phyloP scores from a whole-genome alignment of 1,140 invertebrate species.

The Musca domestica region DNA sequence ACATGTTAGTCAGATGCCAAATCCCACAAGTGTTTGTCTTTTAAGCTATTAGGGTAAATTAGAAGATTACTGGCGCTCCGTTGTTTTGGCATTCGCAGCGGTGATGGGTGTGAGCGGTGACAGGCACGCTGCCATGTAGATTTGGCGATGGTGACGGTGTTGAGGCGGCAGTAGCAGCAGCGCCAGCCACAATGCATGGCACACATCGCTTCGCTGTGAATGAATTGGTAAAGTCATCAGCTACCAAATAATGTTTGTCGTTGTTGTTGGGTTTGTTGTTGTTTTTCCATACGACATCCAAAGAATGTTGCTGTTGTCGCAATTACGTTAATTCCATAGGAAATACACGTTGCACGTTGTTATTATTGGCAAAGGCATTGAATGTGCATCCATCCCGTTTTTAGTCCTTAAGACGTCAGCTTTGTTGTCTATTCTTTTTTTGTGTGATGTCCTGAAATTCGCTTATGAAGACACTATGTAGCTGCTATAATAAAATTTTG shows the following conservation, averaged over 20 bases:
- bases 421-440: not conserved
- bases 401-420: not conserved
- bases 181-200: not conserved
- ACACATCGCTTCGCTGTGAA: no score
- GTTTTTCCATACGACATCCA: not conserved
- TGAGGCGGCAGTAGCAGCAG: no score
- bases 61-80: slow-evolving; percentile 14
- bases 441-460: slow-evolving; percentile 1
- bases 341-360: not conserved
- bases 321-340: slow-evolving; percentile 10
- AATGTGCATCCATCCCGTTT: not conserved
- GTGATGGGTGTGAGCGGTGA: not conserved
- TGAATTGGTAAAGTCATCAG: no score
- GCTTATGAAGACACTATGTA: slow-evolving; percentile 13
- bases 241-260: not conserved
- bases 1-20: slow-evolving; percentile 19
- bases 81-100: not conserved
- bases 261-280: not conserved
- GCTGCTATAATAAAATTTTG: slow-evolving; percentile 8
- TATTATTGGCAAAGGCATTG: not conserved
- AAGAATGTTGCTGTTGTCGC: slow-evolving; percentile 16
- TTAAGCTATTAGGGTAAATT: slow-evolving; percentile 20
- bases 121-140: not conserved
- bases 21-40: slow-evolving; percentile 22
- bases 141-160: not conserved